Percentiles rank a stretch among this genome's conserved stretches.
Evolutionary conservation across 2,113 vertebrate genomes (phyloP).

Genomic region (Takifugu flavidus): DNA sequence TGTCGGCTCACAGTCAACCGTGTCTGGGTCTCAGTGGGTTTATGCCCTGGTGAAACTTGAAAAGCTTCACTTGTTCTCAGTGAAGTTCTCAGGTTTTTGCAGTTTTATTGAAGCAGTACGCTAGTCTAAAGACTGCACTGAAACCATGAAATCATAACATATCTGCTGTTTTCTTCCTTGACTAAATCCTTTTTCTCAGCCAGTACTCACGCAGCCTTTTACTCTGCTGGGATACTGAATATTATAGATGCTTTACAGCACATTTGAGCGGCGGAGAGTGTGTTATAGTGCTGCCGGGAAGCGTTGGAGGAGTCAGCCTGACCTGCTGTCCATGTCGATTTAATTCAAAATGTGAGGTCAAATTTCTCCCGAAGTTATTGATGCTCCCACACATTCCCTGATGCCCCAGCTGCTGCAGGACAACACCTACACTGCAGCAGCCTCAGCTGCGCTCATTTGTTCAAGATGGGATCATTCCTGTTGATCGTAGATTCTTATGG

Average conservation of each 20-base stretch:
- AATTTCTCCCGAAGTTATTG: constrained; percentile 21
- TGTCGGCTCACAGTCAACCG: too few species aligned
- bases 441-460: not conserved
- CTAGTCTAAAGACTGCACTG: not conserved
- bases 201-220: constrained; percentile 20
- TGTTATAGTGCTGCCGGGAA: constrained; percentile 4
- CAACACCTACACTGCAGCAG: constrained; percentile 11
- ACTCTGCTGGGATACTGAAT: constrained; percentile 28
- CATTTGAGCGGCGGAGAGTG: constrained; percentile 8
- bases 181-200: constrained; percentile 21
- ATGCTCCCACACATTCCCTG: constrained; percentile 27
- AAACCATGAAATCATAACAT: not conserved
- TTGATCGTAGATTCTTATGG: too few species aligned
- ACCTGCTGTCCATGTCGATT: constrained; percentile 22
- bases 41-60: too few species aligned
- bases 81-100: too few species aligned
- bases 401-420: constrained; percentile 13
- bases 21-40: too few species aligned
- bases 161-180: constrained; percentile 12
- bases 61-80: too few species aligned
- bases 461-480: too few species aligned
- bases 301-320: constrained; percentile 12
- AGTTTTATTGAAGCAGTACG: too few species aligned
- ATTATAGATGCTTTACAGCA: constrained; percentile 21
- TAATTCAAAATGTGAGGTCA: constrained; percentile 27